Percentiles rank a stretch among this genome's conserved stretches.
phyloP scores from a whole-genome alignment of 2,113 vertebrate genomes.

The Psilopsiagon aymara region DNA sequence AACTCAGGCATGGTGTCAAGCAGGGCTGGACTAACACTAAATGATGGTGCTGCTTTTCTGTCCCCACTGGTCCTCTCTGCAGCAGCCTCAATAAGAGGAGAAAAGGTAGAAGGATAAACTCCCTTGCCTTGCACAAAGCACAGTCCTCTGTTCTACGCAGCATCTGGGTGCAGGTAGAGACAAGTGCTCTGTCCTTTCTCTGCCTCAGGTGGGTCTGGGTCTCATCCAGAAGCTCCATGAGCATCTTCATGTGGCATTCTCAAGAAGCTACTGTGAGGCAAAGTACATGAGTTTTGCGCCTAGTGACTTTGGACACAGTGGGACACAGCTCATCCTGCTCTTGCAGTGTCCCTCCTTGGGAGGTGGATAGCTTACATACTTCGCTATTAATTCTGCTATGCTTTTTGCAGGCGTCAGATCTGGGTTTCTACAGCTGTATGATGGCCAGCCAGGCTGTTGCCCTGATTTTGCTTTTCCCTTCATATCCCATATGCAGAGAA shows the following conservation, averaged over 20 bases:
- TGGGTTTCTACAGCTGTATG: neutral
- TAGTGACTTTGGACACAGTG: neutral
- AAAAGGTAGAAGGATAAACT: neutral
- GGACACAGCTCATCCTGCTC: neutral
- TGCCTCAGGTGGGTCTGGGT: neutral
- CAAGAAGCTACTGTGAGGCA: neutral
- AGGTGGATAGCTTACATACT: neutral
- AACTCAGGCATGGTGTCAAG: neutral
- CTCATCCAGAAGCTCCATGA: neutral
- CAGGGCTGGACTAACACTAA: neutral
- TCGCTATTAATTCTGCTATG: neutral
- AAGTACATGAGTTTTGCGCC: neutral
- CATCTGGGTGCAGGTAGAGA: neutral
- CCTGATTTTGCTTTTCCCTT: conserved; percentile 49
- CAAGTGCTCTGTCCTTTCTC: neutral
- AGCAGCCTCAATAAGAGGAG: neutral
- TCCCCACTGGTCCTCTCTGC: neutral
- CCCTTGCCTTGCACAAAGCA: neutral
- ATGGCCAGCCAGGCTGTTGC: neutral
- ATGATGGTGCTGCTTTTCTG: neutral
- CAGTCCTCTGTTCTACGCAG: neutral
- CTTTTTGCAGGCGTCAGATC: neutral
- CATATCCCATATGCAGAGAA: conserved; percentile 85
- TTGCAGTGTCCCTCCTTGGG: neutral
- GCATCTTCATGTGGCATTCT: neutral